Conservation (phyloP, 2,797 vertebrate species). For the Cyclopterus lumpus region DNA sequence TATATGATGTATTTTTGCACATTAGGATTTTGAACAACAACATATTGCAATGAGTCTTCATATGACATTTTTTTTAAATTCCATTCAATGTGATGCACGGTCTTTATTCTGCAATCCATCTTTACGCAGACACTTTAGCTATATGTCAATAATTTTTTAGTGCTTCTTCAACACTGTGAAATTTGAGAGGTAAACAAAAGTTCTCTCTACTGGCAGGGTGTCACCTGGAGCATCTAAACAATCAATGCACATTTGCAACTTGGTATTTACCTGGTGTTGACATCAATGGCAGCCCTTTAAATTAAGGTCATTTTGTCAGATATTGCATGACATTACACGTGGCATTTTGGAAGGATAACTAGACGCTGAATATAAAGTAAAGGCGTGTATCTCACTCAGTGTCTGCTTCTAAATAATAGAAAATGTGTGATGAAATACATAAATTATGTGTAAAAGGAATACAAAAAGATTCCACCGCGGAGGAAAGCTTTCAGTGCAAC, state of each 20-base stretch:
- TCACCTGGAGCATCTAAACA: constrained; percentile 88
- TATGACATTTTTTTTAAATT: neutral
- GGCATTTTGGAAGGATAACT: constrained; percentile 79
- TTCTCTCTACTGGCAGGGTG: constrained; percentile 81
- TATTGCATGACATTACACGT: constrained; percentile 83
- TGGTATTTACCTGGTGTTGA: constrained; percentile 90
- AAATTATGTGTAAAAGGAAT: neutral
- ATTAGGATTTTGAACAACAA: neutral
- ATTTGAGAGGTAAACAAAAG: constrained; percentile 88
- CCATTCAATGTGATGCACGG: neutral
- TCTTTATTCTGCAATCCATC: constrained; percentile 26
- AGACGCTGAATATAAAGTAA: constrained; percentile 77
- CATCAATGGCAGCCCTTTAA: constrained; percentile 84
- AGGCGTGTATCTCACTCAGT: constrained; percentile 29
- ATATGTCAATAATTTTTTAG: constrained; percentile 78
- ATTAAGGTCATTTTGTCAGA: constrained; percentile 87
- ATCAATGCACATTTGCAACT: constrained; percentile 90
- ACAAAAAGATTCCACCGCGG: neutral
- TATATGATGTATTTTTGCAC: neutral
- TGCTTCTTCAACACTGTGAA: constrained; percentile 83
- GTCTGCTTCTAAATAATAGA: constrained; percentile 15
- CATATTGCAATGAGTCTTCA: neutral
- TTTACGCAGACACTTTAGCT: constrained; percentile 57
- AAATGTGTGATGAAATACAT: constrained; percentile 8
- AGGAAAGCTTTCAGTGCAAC: constrained; percentile 8